Conservation (phyloP, 2,113 vertebrate genomes). For the Acanthochromis polyacanthus region DNA sequence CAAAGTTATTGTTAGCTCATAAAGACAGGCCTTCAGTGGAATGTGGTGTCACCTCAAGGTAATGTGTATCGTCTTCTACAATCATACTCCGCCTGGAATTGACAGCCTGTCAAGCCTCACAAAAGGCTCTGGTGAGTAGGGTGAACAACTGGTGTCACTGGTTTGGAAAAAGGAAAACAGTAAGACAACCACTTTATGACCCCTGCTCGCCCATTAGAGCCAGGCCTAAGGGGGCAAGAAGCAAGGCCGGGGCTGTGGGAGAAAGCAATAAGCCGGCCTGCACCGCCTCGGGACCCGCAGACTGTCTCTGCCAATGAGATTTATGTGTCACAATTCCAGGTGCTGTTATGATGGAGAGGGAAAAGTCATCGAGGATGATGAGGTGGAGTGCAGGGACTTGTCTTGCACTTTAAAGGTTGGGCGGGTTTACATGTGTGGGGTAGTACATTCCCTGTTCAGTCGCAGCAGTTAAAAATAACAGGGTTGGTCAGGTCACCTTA, state of each 20-base stretch:
- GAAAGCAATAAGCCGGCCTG: constrained; percentile 44
- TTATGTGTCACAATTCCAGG: constrained; percentile 79
- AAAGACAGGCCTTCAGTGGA: constrained; percentile 47
- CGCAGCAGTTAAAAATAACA: constrained; percentile 50
- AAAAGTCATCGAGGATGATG: constrained; percentile 53
- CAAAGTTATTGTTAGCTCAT: constrained; percentile 60
- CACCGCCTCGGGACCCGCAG: constrained; percentile 56
- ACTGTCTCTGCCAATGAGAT: constrained; percentile 67
- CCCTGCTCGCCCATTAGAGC: constrained; percentile 68
- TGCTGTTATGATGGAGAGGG: constrained; percentile 67
- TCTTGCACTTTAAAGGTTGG: constrained; percentile 46
- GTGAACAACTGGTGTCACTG: constrained; percentile 80
- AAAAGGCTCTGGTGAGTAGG: constrained; percentile 70
- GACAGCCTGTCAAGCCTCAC: constrained; percentile 72
- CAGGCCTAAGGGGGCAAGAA: constrained; percentile 45
- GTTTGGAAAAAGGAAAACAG: constrained; percentile 76
- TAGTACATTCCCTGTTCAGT: constrained; percentile 23
- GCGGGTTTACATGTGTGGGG: constrained; percentile 40
- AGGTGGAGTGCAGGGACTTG: constrained; percentile 71
- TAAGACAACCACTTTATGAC: constrained; percentile 80
- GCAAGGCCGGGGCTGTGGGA: constrained; percentile 32
- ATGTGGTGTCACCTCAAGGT: constrained; percentile 67
- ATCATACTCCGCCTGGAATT: constrained; percentile 56
- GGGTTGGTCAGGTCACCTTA: constrained; percentile 16
- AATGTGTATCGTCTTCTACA: constrained; percentile 56